These are phyloP conservation scores for Trididemnum miniatum DNA, from an alignment of 23 tunicate species.

Conservation along the genomic window DNA sequence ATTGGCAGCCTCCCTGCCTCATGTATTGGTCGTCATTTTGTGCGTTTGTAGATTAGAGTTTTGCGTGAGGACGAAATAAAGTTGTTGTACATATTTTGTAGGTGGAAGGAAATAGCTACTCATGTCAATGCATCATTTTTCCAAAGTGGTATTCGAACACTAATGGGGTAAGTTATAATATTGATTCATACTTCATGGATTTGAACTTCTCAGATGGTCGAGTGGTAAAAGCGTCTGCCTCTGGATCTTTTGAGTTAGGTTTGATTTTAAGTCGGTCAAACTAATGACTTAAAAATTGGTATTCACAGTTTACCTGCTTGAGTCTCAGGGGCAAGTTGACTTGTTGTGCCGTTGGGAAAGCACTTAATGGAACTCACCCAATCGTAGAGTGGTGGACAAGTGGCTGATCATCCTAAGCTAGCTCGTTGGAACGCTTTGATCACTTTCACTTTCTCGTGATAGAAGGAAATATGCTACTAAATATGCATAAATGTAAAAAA, in stretches of 20 bases:
- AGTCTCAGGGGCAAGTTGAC: too few relatives aligned
- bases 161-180: background rate
- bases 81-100: too few relatives aligned
- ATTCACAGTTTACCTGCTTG: background rate
- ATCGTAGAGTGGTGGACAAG: too few relatives aligned
- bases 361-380: too few relatives aligned
- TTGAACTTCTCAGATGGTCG: too few relatives aligned
- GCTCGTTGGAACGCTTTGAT: too few relatives aligned
- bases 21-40: background rate
- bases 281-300: background rate
- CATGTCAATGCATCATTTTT: constrained; percentile 16
- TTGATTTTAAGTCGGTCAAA: background rate
- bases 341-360: too few relatives aligned
- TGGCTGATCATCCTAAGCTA: too few relatives aligned
- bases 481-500: background rate
- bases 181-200: background rate
- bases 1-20: too few relatives aligned
- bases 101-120: constrained; percentile 26
- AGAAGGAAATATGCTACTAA: background rate
- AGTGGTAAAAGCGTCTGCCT: too few relatives aligned
- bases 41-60: too few relatives aligned
- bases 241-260: background rate
- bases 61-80: too few relatives aligned
- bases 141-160: constrained; percentile 10
- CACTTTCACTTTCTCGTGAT: background rate